phyloP scores from a whole-genome alignment of 2,113 vertebrate genomes.

The Cepphus grylle region DNA sequence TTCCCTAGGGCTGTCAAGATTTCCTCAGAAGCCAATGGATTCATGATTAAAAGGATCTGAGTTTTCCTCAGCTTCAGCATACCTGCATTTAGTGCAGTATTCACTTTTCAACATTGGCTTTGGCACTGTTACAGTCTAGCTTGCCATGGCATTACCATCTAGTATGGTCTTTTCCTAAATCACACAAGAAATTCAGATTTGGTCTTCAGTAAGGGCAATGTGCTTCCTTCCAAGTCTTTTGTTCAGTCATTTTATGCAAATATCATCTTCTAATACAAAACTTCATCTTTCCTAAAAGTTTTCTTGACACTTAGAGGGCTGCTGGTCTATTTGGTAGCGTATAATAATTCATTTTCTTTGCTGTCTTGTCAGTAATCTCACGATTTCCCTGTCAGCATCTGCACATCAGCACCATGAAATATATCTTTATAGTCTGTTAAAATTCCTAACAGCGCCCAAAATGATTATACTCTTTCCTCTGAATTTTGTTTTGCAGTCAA shows the following conservation, averaged over 20 bases:
- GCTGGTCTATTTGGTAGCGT: neutral
- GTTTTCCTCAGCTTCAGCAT: neutral
- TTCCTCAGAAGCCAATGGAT: neutral
- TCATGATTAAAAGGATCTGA: neutral
- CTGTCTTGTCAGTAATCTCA: neutral
- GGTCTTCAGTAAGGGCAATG: neutral
- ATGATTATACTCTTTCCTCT: neutral
- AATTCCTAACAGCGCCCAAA: neutral
- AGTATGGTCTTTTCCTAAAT: neutral
- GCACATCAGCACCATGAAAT: neutral
- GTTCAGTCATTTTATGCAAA: neutral
- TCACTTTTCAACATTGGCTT: neutral
- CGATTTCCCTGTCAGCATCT: neutral
- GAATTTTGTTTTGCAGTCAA: neutral
- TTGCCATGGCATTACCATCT: neutral
- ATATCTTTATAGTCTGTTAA: neutral
- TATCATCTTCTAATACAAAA: neutral
- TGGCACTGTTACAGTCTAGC: neutral
- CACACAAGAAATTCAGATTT: neutral
- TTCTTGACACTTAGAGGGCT: neutral
- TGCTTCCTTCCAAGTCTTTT: neutral
- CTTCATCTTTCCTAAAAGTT: neutral
- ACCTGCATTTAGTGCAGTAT: neutral
- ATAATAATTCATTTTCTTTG: neutral
- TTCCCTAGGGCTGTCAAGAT: neutral